Evolutionary conservation across 2,113 vertebrate genomes (phyloP).

Genomic region (Etia nguti): DNA sequence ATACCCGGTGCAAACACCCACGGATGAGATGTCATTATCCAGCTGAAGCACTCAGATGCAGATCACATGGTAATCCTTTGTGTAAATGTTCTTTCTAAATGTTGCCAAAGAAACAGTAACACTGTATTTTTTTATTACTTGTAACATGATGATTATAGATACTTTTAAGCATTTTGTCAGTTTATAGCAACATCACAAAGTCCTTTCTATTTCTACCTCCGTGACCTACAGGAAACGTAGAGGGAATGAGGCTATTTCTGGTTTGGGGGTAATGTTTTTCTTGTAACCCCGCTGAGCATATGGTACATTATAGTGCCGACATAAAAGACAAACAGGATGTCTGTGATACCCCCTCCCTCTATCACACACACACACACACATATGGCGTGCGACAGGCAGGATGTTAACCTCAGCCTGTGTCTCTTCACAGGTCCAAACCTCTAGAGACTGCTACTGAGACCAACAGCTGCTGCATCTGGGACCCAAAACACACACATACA

Average conservation of each 20-base stretch:
- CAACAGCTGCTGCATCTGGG: slow-evolving; percentile 33
- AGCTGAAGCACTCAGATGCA: not conserved
- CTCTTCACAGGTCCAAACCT: slow-evolving; percentile 33
- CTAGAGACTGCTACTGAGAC: slow-evolving; percentile 7
- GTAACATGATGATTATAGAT: not conserved
- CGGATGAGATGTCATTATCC: not conserved
- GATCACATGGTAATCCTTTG: not conserved
- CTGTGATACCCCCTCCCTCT: not conserved
- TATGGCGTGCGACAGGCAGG: slow-evolving; percentile 8
- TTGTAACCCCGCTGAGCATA: slow-evolving; percentile 16
- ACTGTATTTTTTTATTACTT: not conserved
- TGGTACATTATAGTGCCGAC: not conserved
- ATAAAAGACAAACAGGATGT: slow-evolving; percentile 47
- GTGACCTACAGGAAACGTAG: slow-evolving; percentile 13
- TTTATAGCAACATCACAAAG: not conserved
- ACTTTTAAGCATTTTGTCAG: not conserved
- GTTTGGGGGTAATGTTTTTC: slow-evolving; percentile 8
- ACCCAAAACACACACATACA: not conserved
- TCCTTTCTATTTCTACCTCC: not conserved
- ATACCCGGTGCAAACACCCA: not conserved
- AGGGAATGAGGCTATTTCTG: slow-evolving; percentile 14
- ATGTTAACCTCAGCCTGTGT: slow-evolving; percentile 32
- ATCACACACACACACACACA: not conserved
- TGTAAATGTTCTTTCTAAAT: not conserved
- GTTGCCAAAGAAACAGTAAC: not conserved